Evolutionary conservation across 2,888 invertebrate species (phyloP), one percentile per base, ranked within the genome.

Genomic region (Schizotus pectinicornis): DNA sequence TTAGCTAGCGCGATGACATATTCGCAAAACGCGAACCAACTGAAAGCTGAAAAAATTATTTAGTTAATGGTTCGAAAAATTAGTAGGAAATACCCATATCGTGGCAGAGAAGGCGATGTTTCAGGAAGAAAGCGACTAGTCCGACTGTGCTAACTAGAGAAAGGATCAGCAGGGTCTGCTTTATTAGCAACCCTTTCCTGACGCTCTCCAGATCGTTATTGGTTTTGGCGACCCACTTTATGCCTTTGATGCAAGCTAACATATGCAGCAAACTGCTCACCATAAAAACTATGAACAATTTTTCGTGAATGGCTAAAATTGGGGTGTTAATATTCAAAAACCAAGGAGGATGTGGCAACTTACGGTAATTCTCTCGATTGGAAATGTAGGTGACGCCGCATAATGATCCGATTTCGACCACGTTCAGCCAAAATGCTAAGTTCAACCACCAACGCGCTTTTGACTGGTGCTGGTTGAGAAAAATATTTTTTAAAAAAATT

Each of bases 281-380:
- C 93, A 96, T 94, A 79, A 96, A 96, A 63, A 87, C 83, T 73
- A 95, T 93, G 81, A 96, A 96, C 71, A 94, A 89, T 79, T 92
- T 92, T 81, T 95, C 95, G 79, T 94, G 92, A 62, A 91, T 83
- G 71, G 94, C 95, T 95, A 7, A 12, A 42, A 46, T 36, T 39
- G 11, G 33, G 37, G 32, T 9, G 7, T 35, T 14, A 32, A 37
- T 32, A 9, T 32, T n/a, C 42, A 12, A 30, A 39, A 35, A 22
- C 11, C 2, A n/a, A 39, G 5, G 31, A 39, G 7, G 6, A n/a
- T 49, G 22, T 14, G 6, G 31, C 12, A 56, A 88, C 92, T 91
- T 83, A 95, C 95, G 93, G 83, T 95, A 96, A 79, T 96, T 95
- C 82, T 96, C 95, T 77, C 90, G 87, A 81, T 96, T 96, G 62